Conservation (phyloP, 2,797 vertebrate species). For the Peromyscus nudipes region DNA sequence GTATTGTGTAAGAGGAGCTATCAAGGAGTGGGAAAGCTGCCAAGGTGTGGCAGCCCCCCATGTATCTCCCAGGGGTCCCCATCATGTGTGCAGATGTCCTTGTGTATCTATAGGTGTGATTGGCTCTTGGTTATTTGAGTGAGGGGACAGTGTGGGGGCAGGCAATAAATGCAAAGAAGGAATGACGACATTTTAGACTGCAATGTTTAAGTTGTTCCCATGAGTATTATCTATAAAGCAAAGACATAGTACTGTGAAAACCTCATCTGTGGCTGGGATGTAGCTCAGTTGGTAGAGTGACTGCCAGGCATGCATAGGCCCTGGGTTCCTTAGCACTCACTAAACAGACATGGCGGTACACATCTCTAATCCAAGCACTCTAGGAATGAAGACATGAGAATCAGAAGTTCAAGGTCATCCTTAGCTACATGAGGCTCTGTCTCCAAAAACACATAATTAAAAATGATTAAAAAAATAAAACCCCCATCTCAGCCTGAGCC, state of each 20-base stretch:
- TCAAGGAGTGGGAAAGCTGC: neutral
- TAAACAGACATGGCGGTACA: too few relatives aligned
- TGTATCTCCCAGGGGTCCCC: rapidly evolving
- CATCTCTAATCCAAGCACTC: neutral
- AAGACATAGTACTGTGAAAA: neutral
- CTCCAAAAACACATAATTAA: neutral
- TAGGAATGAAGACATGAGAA: neutral
- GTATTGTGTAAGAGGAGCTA: neutral
- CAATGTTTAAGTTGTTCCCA: neutral
- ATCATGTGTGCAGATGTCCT: rapidly evolving
- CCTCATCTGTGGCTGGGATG: neutral
- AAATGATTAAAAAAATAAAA: neutral
- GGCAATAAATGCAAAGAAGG: neutral
- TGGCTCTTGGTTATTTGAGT: neutral
- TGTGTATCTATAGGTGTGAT: too few relatives aligned
- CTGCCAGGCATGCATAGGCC: neutral
- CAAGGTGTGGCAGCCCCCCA: rapidly evolving
- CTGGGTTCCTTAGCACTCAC: neutral
- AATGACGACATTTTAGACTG: neutral
- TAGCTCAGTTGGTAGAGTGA: neutral
- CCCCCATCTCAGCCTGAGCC: neutral
- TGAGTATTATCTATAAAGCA: neutral
- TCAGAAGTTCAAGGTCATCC: neutral
- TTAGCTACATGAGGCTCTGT: neutral
- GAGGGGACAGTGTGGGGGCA: neutral